Conservation (phyloP, 2,888 invertebrate genomes). For the Tipula unca region DNA sequence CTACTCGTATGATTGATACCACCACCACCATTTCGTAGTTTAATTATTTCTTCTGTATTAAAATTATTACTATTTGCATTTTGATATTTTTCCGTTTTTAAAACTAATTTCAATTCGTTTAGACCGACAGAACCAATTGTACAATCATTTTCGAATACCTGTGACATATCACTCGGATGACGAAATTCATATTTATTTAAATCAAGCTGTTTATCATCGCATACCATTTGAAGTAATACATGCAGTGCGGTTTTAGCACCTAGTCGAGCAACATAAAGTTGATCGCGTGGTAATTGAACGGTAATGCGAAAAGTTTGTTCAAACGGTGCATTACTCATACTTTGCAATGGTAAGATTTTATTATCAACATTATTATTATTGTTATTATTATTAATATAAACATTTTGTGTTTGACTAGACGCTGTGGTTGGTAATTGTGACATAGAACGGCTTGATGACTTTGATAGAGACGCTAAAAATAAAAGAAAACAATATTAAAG, state of each 20-base stretch:
- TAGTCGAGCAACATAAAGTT: conserved; percentile 67
- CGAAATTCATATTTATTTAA: conserved; percentile 63
- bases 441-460: conserved; percentile 29
- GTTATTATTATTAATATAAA: background rate
- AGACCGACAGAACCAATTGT: conserved; percentile 42
- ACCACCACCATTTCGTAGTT: conserved; percentile 33
- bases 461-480: conserved; percentile 29
- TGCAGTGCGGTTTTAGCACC: conserved; percentile 59
- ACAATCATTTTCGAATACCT: conserved; percentile 39
- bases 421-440: background rate
- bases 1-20: conserved; percentile 25
- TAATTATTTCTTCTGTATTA: conserved; percentile 38
- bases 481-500: background rate
- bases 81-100: conserved; percentile 22
- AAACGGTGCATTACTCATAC: conserved; percentile 41
- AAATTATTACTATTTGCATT: conserved; percentile 31
- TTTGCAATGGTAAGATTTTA: conserved; percentile 39
- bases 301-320: conserved; percentile 43
- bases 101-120: conserved; percentile 37
- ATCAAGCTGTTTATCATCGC: conserved; percentile 68
- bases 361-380: conserved; percentile 28
- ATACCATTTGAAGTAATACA: conserved; percentile 62
- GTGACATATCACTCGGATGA: conserved; percentile 52
- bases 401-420: conserved; percentile 38
- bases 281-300: conserved; percentile 70